Evolutionary conservation across 2,888 invertebrate species (phyloP).

Genomic region (Himalopsyche tibetana): DNA sequence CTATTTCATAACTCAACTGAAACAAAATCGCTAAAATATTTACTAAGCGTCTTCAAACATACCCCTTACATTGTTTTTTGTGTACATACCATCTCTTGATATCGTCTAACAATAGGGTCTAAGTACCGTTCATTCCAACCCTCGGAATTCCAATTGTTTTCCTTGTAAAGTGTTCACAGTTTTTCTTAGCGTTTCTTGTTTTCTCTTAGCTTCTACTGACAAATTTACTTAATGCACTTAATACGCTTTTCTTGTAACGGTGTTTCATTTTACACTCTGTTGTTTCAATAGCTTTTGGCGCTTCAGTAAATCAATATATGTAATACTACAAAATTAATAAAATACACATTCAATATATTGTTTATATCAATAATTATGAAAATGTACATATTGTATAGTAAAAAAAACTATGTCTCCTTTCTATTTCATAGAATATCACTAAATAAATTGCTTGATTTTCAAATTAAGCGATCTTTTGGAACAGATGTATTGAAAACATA

Average conservation of each 20-base stretch:
- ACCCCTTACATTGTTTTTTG: background rate
- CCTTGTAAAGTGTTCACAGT: conserved; percentile 34
- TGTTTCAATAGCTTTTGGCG: background rate
- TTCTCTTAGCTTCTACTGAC: background rate
- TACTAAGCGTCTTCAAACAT: background rate
- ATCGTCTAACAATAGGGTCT: background rate
- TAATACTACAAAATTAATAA: too few species aligned
- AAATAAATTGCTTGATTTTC: too few species aligned
- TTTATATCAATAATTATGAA: too few species aligned
- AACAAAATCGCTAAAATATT: background rate
- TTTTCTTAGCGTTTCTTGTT: background rate
- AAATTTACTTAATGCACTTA: background rate
- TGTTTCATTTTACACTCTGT: background rate
- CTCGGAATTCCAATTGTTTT: background rate
- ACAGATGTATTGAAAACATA: too few species aligned
- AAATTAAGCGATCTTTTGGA: too few species aligned
- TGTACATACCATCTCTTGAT: background rate
- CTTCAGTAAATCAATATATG: background rate
- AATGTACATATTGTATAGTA: too few species aligned
- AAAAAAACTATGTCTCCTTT: too few species aligned
- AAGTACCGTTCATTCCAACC: background rate
- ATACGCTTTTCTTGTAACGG: conserved; percentile 22
- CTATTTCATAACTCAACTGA: too few species aligned
- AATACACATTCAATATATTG: too few species aligned
- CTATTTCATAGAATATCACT: too few species aligned